Conservation (phyloP, 2,888 invertebrate species). For the Ptychoptera contaminata region DNA sequence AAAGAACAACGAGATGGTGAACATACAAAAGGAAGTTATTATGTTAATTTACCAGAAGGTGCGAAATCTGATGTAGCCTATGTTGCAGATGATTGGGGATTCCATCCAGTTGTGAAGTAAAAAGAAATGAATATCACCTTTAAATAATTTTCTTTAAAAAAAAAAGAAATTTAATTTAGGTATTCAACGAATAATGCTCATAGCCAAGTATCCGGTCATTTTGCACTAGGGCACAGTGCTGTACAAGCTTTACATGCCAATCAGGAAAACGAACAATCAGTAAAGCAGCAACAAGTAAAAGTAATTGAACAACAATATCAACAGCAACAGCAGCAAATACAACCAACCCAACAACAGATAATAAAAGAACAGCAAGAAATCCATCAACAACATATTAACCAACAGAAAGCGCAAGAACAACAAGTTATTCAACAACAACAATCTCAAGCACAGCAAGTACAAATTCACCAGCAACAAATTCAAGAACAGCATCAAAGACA, state of each 20-base stretch:
- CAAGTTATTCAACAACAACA: slow-evolving; percentile 17
- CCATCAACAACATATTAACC: slow-evolving; percentile 15
- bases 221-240: slow-evolving; percentile 34
- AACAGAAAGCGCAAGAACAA: slow-evolving; percentile 13
- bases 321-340: slow-evolving; percentile 7
- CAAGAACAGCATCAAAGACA: slow-evolving; percentile 14
- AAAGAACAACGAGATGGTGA: slow-evolving; percentile 31
- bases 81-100: slow-evolving; percentile 45
- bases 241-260: slow-evolving; percentile 22
- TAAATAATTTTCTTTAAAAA: background rate
- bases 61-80: slow-evolving; percentile 40
- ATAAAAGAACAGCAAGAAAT: background rate
- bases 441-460: slow-evolving; percentile 19
- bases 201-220: slow-evolving; percentile 31
- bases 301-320: background rate
- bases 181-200: slow-evolving; percentile 33
- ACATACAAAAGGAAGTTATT: slow-evolving; percentile 31
- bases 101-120: slow-evolving; percentile 40
- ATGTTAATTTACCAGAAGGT: slow-evolving; percentile 19
- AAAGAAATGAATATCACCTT: background rate
- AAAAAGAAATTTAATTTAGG: slow-evolving; percentile 6
- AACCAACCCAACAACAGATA: background rate
- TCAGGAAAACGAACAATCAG: slow-evolving; percentile 2
- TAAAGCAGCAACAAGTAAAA: background rate
- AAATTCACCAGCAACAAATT: slow-evolving; percentile 20